Base-by-base conservation (phyloP, 1,140 invertebrate species). In the Hyles vespertilio region DNA sequence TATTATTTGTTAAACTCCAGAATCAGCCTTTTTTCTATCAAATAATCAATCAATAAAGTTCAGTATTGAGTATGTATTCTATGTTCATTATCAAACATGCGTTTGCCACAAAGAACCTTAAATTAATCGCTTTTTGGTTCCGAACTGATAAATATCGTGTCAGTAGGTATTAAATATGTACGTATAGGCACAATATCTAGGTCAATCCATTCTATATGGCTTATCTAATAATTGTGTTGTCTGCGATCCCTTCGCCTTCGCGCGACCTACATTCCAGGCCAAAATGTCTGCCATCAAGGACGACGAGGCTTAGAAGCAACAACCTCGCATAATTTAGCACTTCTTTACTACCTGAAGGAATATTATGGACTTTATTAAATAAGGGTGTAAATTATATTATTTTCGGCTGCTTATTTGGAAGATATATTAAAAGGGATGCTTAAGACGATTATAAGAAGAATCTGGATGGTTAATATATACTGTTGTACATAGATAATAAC, bases 251-350 rank as follows among this genome's bases (percentile, higher is more conserved):
- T 66, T 56, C 59, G 68, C 64, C 63, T 70, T 52, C 63, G 44
- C 58, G 43, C 63, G 74, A 72, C 72, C 77, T 79, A 75, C 65
- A 77, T 74, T 65, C 65, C 59, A 57, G 65, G 51, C 62, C 59
- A 40, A 65, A 74, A 69, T 63, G 59, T 54, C 66, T 74, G 59
- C 53, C 52, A 67, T 57, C 64, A 61, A 70, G 68, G 54, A 56
- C 54, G 46, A 32, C 54, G 32, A 56, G 54, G 32, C 9, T 48
- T 44, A 32, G 36, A 54, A 54, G 44, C 52, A 44, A 54, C 34
- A 45, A 53, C 34, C 43, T 12, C 8, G 11, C 22, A 22, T 51
- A 32, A 34, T 54, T 45, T n/a, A 45, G n/a, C 36, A 45, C n/a
- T 45, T 11, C 7, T 45, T 11, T 43, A 32, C 45, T 47, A 12